Conservation (phyloP, 2,888 invertebrate genomes). For the Acleris holmiana region DNA sequence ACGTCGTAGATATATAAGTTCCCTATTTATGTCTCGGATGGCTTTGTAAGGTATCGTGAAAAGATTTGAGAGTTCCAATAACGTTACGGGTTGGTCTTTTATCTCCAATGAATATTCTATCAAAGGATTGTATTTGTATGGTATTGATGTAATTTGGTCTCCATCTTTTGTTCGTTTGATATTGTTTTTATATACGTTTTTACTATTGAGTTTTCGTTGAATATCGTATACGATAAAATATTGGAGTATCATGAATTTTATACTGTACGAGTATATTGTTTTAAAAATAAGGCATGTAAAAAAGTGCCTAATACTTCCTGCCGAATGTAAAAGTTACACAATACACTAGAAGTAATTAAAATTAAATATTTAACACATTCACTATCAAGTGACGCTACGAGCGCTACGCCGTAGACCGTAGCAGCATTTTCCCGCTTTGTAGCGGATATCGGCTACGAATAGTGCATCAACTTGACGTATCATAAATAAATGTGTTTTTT, state of each 20-base stretch:
- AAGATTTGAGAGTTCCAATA: constrained; percentile 22
- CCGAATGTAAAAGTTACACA: too few species aligned
- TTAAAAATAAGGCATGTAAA: too few species aligned
- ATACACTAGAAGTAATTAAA: too few species aligned
- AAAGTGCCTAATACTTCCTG: too few species aligned
- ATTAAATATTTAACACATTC: too few species aligned
- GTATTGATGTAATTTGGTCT: constrained; percentile 23
- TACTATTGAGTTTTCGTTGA: background rate
- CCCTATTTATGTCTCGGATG: background rate
- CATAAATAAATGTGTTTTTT: constrained; percentile 8
- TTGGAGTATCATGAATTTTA: background rate
- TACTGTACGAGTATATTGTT: too few species aligned
- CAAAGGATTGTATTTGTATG: constrained; percentile 29
- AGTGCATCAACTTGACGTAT: too few species aligned
- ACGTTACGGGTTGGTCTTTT: constrained; percentile 32
- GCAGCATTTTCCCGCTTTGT: too few species aligned
- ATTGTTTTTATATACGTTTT: constrained; percentile 22
- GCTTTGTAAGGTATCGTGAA: constrained; percentile 21
- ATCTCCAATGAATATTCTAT: constrained; percentile 36
- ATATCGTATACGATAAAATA: background rate
- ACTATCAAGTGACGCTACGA: too few species aligned
- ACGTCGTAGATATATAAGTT: background rate
- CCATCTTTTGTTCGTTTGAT: constrained; percentile 24
- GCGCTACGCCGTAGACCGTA: too few species aligned
- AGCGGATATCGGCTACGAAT: too few species aligned